phyloP scores from a whole-genome alignment of 2,113 vertebrate genomes.

The Lethenteron reissneri region DNA sequence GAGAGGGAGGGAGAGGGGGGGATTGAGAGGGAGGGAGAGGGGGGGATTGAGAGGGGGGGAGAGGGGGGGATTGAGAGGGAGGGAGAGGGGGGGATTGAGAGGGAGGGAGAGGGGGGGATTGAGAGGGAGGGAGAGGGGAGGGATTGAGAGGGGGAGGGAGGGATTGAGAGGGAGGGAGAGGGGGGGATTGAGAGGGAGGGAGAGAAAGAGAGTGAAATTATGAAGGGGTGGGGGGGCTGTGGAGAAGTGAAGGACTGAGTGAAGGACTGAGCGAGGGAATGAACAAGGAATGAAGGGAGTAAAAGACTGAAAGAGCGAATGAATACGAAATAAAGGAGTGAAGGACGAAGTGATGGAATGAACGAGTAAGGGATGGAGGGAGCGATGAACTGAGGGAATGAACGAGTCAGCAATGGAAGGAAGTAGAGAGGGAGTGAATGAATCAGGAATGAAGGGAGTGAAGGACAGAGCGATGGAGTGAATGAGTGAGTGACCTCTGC shows the following conservation, averaged over 20 bases:
- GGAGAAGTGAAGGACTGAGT: too few species aligned
- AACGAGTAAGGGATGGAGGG: background rate
- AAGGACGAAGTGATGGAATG: background rate
- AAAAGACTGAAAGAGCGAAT: background rate
- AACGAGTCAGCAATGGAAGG: background rate
- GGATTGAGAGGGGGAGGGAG: background rate
- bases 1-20: too few species aligned
- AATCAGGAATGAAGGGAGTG: background rate
- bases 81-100: background rate
- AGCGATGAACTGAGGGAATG: background rate
- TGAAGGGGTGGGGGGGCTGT: too few species aligned
- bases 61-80: background rate
- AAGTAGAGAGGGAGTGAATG: background rate
- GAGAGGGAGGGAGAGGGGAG: background rate
- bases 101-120: background rate
- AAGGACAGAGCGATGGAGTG: too few species aligned
- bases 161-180: background rate
- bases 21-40: background rate
- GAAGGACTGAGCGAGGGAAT: background rate
- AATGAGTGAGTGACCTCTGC: too few species aligned
- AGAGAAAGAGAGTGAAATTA: background rate
- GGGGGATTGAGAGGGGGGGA: background rate
- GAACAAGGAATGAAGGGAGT: background rate
- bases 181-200: background rate
- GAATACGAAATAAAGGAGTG: background rate